Conservation (phyloP, 2,113 vertebrate species). For the Poicephalus meyeri region DNA sequence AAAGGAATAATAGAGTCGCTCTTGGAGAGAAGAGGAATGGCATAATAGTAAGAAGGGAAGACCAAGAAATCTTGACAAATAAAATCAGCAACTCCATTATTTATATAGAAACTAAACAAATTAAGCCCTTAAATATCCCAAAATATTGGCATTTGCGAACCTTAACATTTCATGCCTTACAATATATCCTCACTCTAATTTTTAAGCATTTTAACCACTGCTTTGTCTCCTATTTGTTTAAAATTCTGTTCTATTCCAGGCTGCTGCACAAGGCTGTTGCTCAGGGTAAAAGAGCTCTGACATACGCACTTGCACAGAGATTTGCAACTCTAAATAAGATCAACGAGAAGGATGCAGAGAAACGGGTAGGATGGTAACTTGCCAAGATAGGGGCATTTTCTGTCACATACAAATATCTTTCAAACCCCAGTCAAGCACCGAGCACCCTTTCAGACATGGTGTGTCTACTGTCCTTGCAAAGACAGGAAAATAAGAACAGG, state of each 20-base stretch:
- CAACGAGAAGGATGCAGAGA: conserved; percentile 75
- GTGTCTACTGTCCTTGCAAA: not conserved
- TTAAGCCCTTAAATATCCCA: not conserved
- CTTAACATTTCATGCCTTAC: not conserved
- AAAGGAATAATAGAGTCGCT: not conserved
- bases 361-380: conserved; percentile 73
- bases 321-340: conserved; percentile 76
- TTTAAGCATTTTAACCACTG: not conserved
- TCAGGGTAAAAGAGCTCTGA: conserved; percentile 79
- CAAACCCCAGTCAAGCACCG: not conserved
- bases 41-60: not conserved
- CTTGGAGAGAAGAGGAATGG: not conserved
- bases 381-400: not conserved
- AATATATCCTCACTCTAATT: not conserved
- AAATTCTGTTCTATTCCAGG: conserved; percentile 38
- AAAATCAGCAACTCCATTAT: not conserved
- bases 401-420: accelerated
- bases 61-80: not conserved
- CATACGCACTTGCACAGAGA: conserved; percentile 75
- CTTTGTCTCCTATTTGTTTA: not conserved
- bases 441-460: not conserved
- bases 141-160: accelerated
- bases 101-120: not conserved
- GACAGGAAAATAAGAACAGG: not conserved
- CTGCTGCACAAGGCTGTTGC: conserved; percentile 78